Evolutionary conservation across 2,888 invertebrate genomes (phyloP), one percentile per base, ranked within the genome.

Genomic region (Bembecia ichneumoniformis): DNA sequence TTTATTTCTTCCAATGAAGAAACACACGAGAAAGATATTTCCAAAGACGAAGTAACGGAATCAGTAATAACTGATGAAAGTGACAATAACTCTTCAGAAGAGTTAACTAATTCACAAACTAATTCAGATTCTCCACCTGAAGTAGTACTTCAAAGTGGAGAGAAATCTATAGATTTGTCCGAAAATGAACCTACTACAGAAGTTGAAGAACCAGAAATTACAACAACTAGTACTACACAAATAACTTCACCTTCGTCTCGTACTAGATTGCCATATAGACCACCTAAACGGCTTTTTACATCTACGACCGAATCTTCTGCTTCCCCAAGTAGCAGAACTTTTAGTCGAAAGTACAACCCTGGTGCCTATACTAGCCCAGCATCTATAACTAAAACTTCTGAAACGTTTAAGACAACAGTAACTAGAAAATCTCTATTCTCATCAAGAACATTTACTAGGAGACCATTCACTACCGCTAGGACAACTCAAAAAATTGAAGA

Each of bases 331-430:
- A 83, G 74, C 52, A 75, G 76, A 67, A 70, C 71, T n/a, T 88
- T 81, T 49, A 88, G 88, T 52, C 77, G 88, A 14, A 87, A 87
- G 66, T 88, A 73, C 57, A 87, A 83, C 55, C 79, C 77, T 46
- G 87, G 87, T 16, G 81, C 66, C 3, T 88, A 84, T 47, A 87
- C 88, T 13, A 87, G 86, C 49, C 87, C 88, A 36, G 63, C 82
- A 3, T 69, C 83, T 4, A 64, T 71, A 34, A 80, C 81, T 5
- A 74, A 72, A 58, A 68, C 74, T 36, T 43, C 54, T n/a, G 71
- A 71, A 52, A 60, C 72, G 14, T 71, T 80, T 45, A 73, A 63
- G 56, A 68, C 75, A 46, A 58, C 66, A 15, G 63, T 70, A 35
- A 72, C 83, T 3, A 74, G 78, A 58, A 70, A 78, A 60, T 84